Percentiles rank a stretch among this genome's conserved stretches.
These are phyloP conservation scores for Lasioglossum oenotherae DNA, from an alignment of 2,888 invertebrate genomes.

Conservation along the genomic window DNA sequence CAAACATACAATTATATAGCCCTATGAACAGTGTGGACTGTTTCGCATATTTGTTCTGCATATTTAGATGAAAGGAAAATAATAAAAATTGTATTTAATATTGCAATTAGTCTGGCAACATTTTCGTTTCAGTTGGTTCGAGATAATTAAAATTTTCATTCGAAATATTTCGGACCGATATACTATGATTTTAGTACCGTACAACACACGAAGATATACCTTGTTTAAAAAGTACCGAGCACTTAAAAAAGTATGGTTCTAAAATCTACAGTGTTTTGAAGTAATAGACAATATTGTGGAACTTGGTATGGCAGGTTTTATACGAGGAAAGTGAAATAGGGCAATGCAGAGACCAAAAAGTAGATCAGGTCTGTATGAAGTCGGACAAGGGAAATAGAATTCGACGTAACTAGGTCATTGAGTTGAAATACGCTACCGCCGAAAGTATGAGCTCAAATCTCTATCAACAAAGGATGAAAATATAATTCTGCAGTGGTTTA, in stretches of 20 bases:
- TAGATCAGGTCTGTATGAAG: not conserved
- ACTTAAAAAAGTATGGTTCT: not conserved
- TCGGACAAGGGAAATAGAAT: constrained; percentile 5
- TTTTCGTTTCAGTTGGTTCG: not conserved
- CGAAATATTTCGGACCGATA: not conserved
- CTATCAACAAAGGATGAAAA: not conserved
- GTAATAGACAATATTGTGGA: not conserved
- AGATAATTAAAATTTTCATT: not conserved
- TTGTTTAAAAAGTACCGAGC: not conserved
- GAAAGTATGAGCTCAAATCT: not conserved
- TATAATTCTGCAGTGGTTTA: not conserved
- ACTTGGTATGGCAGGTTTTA: not conserved
- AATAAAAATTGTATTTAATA: not conserved
- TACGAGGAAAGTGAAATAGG: not conserved
- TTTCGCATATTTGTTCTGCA: not conserved
- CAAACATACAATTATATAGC: not conserved
- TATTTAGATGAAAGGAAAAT: not conserved
- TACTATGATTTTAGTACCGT: not conserved
- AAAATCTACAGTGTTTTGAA: not conserved
- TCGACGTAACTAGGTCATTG: not conserved
- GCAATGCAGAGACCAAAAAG: not conserved
- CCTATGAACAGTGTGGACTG: no score
- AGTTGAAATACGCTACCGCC: not conserved
- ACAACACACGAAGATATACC: not conserved
- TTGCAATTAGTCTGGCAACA: not conserved